These are phyloP conservation scores for Chrysemys picta DNA, from an alignment of 2,113 vertebrate genomes.

Conservation along the genomic window DNA sequence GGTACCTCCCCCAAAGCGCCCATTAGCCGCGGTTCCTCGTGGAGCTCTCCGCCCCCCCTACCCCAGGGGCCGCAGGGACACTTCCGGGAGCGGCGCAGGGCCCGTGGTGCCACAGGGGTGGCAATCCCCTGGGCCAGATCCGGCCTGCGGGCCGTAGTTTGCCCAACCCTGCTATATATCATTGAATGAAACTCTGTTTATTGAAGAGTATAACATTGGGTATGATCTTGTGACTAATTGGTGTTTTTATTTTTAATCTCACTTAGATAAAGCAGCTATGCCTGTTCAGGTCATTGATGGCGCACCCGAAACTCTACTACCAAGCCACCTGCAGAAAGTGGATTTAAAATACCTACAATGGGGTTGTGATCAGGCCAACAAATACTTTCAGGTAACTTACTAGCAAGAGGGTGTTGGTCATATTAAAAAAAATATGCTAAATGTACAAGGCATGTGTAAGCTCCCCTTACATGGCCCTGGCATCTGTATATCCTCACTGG, in stretches of 20 bases:
- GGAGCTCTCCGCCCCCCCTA: too few species aligned
- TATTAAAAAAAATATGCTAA: not conserved
- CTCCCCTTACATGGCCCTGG: not conserved
- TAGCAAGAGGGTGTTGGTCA: not conserved
- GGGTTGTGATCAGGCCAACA: constrained; percentile 58
- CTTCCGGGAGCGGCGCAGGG: too few species aligned
- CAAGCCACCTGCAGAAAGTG: constrained; percentile 64
- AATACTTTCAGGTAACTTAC: constrained; percentile 73
- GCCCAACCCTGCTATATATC: not conserved
- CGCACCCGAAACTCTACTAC: constrained; percentile 20
- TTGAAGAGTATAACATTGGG: not conserved
- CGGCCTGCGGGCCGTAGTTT: too few species aligned
- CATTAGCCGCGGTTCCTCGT: too few species aligned
- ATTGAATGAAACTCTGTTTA: not conserved
- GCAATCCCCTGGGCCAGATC: too few species aligned
- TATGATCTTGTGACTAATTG: not conserved
- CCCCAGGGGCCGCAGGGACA: too few species aligned
- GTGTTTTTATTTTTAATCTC: not conserved
- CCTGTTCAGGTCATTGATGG: constrained; percentile 62
- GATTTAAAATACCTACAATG: constrained; percentile 59
- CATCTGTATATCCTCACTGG: not conserved
- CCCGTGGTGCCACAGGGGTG: too few species aligned
- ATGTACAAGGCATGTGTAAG: not conserved
- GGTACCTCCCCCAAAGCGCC: too few species aligned
- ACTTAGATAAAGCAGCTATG: constrained; percentile 63